Conservation (phyloP, 2,797 vertebrate species). For the Liparis tanakae region DNA sequence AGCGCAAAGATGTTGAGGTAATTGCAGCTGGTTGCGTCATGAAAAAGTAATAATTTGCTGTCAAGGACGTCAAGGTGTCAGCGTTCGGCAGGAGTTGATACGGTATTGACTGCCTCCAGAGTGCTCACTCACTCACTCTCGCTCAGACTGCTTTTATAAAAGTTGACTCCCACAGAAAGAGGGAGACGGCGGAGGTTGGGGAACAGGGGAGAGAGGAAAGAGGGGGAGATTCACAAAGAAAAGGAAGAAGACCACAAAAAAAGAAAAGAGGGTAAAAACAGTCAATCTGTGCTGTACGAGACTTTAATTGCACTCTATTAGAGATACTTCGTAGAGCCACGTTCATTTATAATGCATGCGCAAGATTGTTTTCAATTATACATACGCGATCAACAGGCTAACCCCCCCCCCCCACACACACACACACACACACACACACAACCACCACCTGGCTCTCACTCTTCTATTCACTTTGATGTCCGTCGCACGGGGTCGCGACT, state of each 20-base stretch:
- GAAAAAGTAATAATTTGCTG: slow-evolving; percentile 89
- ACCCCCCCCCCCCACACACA: slow-evolving; percentile 56
- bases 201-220: slow-evolving; percentile 51
- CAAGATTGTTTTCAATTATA: slow-evolving; percentile 73
- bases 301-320: slow-evolving; percentile 71
- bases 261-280: slow-evolving; percentile 69
- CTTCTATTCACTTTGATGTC: slow-evolving; percentile 71
- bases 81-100: slow-evolving; percentile 85
- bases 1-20: slow-evolving; percentile 86
- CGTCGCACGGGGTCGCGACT: slow-evolving; percentile 51
- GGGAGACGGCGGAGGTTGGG: slow-evolving; percentile 70
- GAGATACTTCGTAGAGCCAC: slow-evolving; percentile 41
- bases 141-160: slow-evolving; percentile 75
- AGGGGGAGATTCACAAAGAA: slow-evolving; percentile 11
- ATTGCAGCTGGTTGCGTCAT: slow-evolving; percentile 89
- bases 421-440: too few species aligned
- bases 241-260: slow-evolving; percentile 2
- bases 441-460: slow-evolving; percentile 69
- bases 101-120: slow-evolving; percentile 84
- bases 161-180: slow-evolving; percentile 81
- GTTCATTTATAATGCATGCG: slow-evolving; percentile 77
- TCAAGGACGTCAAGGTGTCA: slow-evolving; percentile 88
- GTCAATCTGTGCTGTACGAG: slow-evolving; percentile 45
- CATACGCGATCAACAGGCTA: slow-evolving; percentile 76
- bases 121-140: slow-evolving; percentile 77